Evolutionary conservation across 2,797 vertebrate genomes (phyloP).

Genomic region (Acanthopagrus latus): DNA sequence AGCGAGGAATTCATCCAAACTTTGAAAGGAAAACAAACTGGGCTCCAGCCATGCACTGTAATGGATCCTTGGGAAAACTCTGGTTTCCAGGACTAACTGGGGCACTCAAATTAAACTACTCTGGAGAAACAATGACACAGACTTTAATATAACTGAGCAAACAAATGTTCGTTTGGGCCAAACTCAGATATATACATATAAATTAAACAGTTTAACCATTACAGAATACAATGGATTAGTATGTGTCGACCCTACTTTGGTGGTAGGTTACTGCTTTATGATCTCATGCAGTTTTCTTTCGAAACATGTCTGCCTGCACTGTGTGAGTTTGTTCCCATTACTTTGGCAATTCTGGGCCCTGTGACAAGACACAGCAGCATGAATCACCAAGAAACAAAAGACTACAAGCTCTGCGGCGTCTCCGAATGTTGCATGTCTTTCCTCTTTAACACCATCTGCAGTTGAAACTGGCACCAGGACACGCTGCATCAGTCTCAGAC

Average conservation of each 20-base stretch:
- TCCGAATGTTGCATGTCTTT: background rate
- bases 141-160: constrained; percentile 45
- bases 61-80: constrained; percentile 74
- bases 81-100: constrained; percentile 42
- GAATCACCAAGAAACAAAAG: constrained; percentile 3
- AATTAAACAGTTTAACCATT: constrained; percentile 6
- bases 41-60: constrained; percentile 49
- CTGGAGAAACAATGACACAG: constrained; percentile 58
- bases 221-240: background rate
- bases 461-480: background rate
- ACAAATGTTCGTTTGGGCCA: constrained; percentile 42
- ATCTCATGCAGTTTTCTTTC: background rate
- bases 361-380: constrained; percentile 6
- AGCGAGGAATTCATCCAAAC: constrained; percentile 62
- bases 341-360: background rate
- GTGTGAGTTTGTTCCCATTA: constrained; percentile 2
- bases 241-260: background rate
- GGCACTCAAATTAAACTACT: constrained; percentile 55
- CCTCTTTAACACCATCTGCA: constrained; percentile 7
- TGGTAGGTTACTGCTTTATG: background rate
- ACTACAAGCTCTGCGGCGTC: background rate
- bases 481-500: background rate
- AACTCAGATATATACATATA: constrained; percentile 6
- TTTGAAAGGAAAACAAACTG: constrained; percentile 74
- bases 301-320: background rate